Conservation (phyloP, 2,888 invertebrate genomes). For the Ochlodes sylvanus region DNA sequence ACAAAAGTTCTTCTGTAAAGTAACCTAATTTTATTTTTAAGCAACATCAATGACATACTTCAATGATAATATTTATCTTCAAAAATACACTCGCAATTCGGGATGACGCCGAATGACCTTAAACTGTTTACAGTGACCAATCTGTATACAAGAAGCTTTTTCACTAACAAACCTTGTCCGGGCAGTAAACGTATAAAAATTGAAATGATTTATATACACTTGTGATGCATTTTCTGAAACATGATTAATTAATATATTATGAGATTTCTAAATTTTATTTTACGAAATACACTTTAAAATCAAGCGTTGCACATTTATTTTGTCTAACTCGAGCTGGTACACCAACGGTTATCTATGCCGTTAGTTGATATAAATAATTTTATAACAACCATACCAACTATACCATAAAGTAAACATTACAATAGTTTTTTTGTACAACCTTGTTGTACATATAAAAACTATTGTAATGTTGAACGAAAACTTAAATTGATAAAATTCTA, state of each 20-base stretch:
- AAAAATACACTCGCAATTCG: constrained; percentile 40
- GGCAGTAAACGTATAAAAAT: not conserved
- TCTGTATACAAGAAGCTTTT: not conserved
- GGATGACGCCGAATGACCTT: constrained; percentile 12
- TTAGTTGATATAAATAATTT: not conserved
- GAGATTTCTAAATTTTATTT: not conserved
- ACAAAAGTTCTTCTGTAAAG: too few species aligned
- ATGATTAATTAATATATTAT: not conserved
- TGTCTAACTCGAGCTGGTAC: not conserved
- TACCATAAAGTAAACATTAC: not conserved
- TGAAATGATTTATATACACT: not conserved
- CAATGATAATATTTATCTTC: constrained; percentile 52
- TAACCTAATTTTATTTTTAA: too few species aligned
- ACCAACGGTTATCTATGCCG: not conserved
- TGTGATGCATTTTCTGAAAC: not conserved
- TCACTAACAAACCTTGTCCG: not conserved
- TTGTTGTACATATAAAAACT: too few species aligned
- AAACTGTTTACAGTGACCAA: not conserved
- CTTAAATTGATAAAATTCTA: constrained; percentile 8
- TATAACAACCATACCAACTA: not conserved
- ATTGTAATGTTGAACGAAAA: constrained; percentile 9
- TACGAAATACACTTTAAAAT: not conserved
- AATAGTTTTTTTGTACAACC: not conserved
- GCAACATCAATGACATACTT: constrained; percentile 31
- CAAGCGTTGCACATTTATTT: not conserved